phyloP scores from a whole-genome alignment of 2,797 vertebrate genomes.

The Leontopithecus rosalia region DNA sequence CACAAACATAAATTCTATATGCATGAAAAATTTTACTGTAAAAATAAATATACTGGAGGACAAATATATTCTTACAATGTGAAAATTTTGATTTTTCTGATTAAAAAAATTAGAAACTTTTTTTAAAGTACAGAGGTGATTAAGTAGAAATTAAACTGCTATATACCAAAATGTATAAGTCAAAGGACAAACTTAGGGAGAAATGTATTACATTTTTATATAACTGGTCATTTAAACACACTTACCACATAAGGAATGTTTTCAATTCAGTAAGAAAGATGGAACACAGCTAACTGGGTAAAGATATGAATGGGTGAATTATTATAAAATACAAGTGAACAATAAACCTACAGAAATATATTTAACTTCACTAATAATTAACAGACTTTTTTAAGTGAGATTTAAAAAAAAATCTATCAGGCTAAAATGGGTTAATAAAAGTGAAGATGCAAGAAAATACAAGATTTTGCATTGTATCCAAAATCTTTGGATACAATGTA shows the following conservation, averaged over 20 bases:
- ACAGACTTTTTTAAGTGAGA: background rate
- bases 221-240: background rate
- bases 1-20: constrained; percentile 14
- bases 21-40: background rate
- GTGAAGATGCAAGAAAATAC: background rate
- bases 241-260: background rate
- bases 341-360: constrained; percentile 14
- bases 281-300: background rate
- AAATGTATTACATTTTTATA: constrained; percentile 19
- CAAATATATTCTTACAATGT: background rate
- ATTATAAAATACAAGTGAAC: background rate
- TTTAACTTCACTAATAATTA: background rate
- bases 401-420: background rate
- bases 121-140: background rate
- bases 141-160: constrained; percentile 32
- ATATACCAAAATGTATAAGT: background rate
- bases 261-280: background rate
- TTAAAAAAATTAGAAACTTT: background rate
- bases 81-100: constrained; percentile 11
- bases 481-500: background rate
- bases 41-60: background rate
- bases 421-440: background rate
- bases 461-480: too few relatives aligned
- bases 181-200: background rate
- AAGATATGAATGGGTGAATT: background rate